These are phyloP conservation scores for Chrysina gloriosa DNA, from an alignment of 2,888 invertebrate species.

Conservation along the genomic window DNA sequence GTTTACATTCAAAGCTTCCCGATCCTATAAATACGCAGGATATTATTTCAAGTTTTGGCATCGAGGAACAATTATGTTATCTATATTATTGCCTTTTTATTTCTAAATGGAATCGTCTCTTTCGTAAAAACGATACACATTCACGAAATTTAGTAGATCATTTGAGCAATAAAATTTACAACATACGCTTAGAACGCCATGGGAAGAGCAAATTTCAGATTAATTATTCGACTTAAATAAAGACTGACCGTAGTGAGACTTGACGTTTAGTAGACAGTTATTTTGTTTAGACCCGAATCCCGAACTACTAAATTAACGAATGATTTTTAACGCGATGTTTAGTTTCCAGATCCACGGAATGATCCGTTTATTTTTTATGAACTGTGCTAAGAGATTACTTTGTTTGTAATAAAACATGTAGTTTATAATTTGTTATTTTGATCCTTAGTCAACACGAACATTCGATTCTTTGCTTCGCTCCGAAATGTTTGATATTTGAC, in stretches of 20 bases:
- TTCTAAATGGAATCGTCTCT: constrained; percentile 29
- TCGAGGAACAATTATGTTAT: constrained; percentile 32
- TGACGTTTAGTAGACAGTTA: constrained; percentile 35
- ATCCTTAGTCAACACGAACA: constrained; percentile 33
- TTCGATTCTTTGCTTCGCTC: constrained; percentile 25
- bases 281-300: constrained; percentile 37
- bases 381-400: constrained; percentile 34
- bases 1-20: constrained; percentile 21
- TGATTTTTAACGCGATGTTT: constrained; percentile 39
- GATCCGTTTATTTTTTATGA: constrained; percentile 43
- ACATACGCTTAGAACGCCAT: constrained; percentile 34
- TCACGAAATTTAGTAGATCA: constrained; percentile 39
- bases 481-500: constrained; percentile 34
- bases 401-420: constrained; percentile 42
- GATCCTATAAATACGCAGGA: constrained; percentile 27
- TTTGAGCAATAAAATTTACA: constrained; percentile 42
- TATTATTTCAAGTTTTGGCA: constrained; percentile 36
- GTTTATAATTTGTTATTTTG: constrained; percentile 41
- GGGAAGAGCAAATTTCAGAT: constrained; percentile 41
- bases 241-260: constrained; percentile 31
- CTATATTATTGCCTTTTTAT: constrained; percentile 36
- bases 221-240: constrained; percentile 42
- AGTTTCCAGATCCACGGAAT: constrained; percentile 28
- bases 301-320: constrained; percentile 34
- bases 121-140: constrained; percentile 39